Evolutionary conservation across 2,888 invertebrate species (phyloP).

Genomic region (Brachypalpus laphriformis): DNA sequence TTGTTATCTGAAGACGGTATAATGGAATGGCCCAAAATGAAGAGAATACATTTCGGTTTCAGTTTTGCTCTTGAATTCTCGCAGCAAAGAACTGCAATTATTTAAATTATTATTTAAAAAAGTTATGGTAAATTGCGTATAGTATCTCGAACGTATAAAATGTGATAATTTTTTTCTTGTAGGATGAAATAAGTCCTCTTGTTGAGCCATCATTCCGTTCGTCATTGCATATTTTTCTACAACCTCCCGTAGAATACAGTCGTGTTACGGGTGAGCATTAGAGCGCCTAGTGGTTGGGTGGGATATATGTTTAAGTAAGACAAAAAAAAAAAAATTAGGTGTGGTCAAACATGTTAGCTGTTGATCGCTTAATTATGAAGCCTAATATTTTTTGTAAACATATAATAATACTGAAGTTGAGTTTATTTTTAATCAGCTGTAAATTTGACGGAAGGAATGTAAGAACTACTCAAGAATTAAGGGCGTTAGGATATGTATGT

Average conservation of each 20-base stretch:
- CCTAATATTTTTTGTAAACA: too few relatives aligned
- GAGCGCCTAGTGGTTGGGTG: background rate
- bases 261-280: conserved; percentile 12
- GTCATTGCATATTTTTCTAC: conserved; percentile 28
- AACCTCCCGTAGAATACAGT: conserved; percentile 6
- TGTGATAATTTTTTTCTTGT: background rate
- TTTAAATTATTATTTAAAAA: background rate
- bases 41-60: background rate
- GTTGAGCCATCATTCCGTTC: conserved; percentile 1
- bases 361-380: too few relatives aligned
- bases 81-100: conserved; percentile 7
- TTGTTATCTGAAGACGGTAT: background rate
- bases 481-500: too few relatives aligned
- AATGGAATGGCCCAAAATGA: background rate
- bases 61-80: conserved; percentile 20
- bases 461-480: too few relatives aligned
- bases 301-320: background rate
- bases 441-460: too few relatives aligned
- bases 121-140: conserved; percentile 18
- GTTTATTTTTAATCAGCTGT: too few relatives aligned
- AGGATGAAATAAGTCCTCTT: conserved; percentile 36
- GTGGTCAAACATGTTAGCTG: too few relatives aligned
- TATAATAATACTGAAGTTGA: too few relatives aligned
- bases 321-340: background rate
- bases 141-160: background rate